Evolutionary conservation across 2,113 vertebrate genomes (phyloP).

Genomic region (Tursiops truncatus): DNA sequence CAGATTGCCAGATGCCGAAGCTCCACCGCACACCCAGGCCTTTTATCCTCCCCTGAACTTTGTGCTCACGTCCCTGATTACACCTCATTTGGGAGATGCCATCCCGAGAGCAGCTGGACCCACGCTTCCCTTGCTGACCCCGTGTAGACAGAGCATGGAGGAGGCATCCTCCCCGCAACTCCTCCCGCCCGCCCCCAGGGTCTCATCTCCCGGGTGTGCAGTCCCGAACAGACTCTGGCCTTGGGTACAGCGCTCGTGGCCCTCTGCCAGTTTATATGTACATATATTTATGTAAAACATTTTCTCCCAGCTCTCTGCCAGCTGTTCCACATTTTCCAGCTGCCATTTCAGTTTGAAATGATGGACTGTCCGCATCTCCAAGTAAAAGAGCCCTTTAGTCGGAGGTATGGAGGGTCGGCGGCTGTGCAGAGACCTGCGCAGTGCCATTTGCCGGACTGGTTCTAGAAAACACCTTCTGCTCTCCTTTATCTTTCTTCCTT

Average conservation of each 20-base stretch:
- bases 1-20: not conserved
- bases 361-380: constrained; percentile 85
- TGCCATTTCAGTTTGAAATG: constrained; percentile 87
- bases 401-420: constrained; percentile 62
- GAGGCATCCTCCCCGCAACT: not conserved
- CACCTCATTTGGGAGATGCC: not conserved
- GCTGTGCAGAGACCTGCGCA: constrained; percentile 22
- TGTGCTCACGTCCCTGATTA: not conserved
- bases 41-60: constrained; percentile 39
- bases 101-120: not conserved
- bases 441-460: constrained; percentile 8
- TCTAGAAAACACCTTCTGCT: constrained; percentile 20
- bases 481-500: not conserved
- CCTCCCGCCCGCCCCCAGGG: not conserved
- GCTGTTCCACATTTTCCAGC: constrained; percentile 95
- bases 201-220: constrained; percentile 56
- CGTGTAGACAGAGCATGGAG: constrained; percentile 36
- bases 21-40: not conserved
- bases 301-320: constrained; percentile 91
- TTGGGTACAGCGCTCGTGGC: constrained; percentile 76
- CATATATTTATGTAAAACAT: constrained; percentile 94
- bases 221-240: constrained; percentile 39
- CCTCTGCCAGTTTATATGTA: constrained; percentile 86
- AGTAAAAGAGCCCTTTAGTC: constrained; percentile 76
- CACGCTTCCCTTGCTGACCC: constrained; percentile 1